phyloP scores from a whole-genome alignment of 2,113 vertebrate species.

The Dendrocopos noguchii region DNA sequence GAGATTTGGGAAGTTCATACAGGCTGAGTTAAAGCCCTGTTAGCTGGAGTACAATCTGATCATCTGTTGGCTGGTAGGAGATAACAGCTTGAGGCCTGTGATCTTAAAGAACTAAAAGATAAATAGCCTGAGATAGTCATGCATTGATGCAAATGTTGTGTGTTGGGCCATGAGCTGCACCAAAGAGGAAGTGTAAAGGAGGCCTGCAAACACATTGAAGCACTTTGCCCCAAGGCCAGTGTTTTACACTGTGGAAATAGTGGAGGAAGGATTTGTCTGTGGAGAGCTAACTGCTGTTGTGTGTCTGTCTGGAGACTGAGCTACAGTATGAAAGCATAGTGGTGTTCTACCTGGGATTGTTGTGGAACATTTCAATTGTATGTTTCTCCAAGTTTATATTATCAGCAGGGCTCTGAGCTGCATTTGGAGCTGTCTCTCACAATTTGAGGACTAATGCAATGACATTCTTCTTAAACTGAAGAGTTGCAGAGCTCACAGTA shows the following conservation, averaged over 20 bases:
- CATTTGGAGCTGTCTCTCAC: neutral
- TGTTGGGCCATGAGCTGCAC: neutral
- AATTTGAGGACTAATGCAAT: neutral
- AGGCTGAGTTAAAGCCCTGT: neutral
- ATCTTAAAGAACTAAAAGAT: neutral
- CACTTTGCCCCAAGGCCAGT: neutral
- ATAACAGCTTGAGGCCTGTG: neutral
- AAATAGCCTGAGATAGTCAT: neutral
- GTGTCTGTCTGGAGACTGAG: neutral
- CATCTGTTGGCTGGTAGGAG: neutral
- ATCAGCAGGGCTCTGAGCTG: neutral
- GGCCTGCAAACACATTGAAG: neutral
- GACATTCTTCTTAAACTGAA: neutral
- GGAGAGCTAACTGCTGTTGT: neutral
- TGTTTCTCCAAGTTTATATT: neutral
- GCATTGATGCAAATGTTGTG: neutral
- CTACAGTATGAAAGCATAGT: neutral
- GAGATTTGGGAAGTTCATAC: neutral
- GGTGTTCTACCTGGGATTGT: neutral
- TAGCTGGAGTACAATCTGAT: neutral
- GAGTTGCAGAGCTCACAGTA: neutral
- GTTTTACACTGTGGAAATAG: neutral
- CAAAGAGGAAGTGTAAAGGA: neutral
- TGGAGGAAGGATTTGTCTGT: neutral
- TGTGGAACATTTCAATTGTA: rapidly evolving